Percentiles rank a stretch among this genome's conserved stretches.
Conservation (phyloP, 1,140 invertebrate species). For the Dolichoris vasculosae region DNA sequence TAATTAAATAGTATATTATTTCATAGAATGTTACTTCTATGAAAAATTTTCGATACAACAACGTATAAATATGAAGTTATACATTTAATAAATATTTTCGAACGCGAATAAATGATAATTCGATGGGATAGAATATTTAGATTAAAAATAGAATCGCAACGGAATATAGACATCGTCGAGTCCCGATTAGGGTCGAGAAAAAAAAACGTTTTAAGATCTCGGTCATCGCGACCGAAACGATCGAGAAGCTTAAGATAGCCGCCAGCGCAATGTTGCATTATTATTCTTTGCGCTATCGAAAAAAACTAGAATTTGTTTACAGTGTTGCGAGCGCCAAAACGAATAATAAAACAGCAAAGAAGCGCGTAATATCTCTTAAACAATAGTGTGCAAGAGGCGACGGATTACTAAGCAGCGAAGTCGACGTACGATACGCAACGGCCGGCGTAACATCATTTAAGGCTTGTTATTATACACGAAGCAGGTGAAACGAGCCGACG, state of each 20-base stretch:
- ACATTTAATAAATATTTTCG: too few species aligned
- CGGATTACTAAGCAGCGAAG: constrained; percentile 16
- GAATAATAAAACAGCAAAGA: background rate
- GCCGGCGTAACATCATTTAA: constrained; percentile 1
- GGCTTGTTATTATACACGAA: background rate
- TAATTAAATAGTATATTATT: too few species aligned
- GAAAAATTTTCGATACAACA: too few species aligned
- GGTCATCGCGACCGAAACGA: background rate
- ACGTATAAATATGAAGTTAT: too few species aligned
- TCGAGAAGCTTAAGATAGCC: background rate
- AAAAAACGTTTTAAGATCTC: background rate
- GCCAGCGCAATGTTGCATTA: background rate
- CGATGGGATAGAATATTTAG: too few species aligned
- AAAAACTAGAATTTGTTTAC: background rate
- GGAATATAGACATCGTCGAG: background rate
- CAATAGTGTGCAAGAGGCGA: constrained; percentile 3
- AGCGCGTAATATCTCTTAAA: constrained; percentile 5
- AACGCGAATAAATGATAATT: too few species aligned
- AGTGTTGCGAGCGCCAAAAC: background rate
- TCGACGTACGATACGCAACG: constrained; percentile 15
- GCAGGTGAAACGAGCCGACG: background rate
- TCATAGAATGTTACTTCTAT: too few species aligned
- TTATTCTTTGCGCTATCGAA: background rate
- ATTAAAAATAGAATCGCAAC: too few species aligned
- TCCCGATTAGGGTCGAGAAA: background rate